Conservation (phyloP, 2,113 vertebrate species). For the Bathybates hornii region DNA sequence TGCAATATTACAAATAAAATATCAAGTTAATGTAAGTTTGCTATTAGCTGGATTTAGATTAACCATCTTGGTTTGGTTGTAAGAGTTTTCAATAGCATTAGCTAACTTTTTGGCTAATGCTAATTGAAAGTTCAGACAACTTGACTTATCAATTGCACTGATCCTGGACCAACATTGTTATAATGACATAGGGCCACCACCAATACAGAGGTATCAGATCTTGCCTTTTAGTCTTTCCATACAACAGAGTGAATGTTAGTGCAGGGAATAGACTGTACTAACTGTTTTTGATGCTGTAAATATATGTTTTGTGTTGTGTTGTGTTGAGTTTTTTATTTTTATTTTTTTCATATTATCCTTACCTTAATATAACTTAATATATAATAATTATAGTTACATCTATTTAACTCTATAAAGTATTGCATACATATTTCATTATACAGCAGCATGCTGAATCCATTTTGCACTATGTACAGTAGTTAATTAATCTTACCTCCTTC, state of each 20-base stretch:
- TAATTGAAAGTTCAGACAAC: not conserved
- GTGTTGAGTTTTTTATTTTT: not conserved
- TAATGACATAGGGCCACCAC: not conserved
- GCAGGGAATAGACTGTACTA: not conserved
- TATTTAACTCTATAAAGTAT: not conserved
- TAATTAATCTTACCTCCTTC: not conserved
- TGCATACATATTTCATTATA: not conserved
- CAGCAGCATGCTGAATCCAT: not conserved
- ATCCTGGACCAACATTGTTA: not conserved
- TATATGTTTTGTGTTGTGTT: not conserved
- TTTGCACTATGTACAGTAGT: not conserved
- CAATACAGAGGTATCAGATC: not conserved
- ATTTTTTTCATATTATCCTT: not conserved
- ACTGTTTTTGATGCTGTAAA: not conserved
- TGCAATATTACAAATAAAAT: not conserved
- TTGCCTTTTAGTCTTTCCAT: not conserved
- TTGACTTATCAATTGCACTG: not conserved
- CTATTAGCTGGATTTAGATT: not conserved
- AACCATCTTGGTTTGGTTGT: not conserved
- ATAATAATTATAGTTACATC: not conserved
- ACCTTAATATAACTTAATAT: not conserved
- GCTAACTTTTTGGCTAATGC: not conserved
- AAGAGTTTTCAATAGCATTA: not conserved
- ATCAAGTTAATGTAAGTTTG: not conserved
- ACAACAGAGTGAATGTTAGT: not conserved